Conservation (phyloP, 2,888 invertebrate species). For the Trypoxylon attenuatum region DNA sequence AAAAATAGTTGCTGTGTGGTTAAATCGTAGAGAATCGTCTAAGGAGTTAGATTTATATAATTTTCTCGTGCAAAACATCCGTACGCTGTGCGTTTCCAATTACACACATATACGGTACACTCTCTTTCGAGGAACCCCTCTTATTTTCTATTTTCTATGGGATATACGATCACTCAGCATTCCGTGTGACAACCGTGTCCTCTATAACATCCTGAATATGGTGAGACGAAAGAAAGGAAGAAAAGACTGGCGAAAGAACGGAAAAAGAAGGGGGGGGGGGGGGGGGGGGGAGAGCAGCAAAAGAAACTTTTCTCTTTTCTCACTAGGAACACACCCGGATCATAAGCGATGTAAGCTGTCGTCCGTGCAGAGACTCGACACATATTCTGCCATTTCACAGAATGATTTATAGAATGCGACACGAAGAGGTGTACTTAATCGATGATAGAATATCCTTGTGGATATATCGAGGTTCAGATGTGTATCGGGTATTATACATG, state of each 20-base stretch:
- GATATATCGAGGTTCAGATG: conserved; percentile 9
- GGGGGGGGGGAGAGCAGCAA: neutral
- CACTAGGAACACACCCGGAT: neutral
- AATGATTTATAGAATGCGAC: conserved; percentile 36
- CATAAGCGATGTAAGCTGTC: too few species aligned
- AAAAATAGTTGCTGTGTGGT: conserved; percentile 51
- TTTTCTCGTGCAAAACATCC: conserved; percentile 19
- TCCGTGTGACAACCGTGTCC: conserved; percentile 29
- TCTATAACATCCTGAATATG: conserved; percentile 8
- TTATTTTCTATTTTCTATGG: conserved; percentile 9
- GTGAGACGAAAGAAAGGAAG: neutral
- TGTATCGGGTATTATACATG: conserved; percentile 14
- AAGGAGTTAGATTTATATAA: conserved; percentile 42
- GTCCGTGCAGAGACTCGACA: too few species aligned
- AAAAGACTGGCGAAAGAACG: neutral
- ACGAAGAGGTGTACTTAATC: conserved; percentile 32
- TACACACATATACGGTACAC: neutral
- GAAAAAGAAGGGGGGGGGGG: neutral
- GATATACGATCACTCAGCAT: conserved; percentile 17
- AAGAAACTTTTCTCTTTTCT: conserved; percentile 6
- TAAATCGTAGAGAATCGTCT: conserved; percentile 54
- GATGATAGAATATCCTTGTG: neutral
- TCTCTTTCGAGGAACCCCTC: neutral
- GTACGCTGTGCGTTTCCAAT: neutral
- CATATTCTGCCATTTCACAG: neutral